Evolutionary conservation across 37 sponge, comb jelly and placozoan species (phyloP).

Genomic region (Mnemiopsis leidyi): DNA sequence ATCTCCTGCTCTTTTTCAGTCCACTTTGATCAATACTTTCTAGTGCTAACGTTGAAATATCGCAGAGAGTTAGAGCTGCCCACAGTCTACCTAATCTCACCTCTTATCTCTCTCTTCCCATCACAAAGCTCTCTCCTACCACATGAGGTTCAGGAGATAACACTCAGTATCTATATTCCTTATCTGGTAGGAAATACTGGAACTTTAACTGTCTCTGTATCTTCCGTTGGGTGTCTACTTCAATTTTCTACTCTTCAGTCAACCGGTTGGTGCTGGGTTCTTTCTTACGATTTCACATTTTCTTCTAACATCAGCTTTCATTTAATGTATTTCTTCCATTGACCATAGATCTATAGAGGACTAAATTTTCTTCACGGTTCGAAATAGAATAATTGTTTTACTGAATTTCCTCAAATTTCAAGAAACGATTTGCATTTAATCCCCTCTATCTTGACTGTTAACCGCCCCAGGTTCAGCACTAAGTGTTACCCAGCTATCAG

Average conservation of each 20-base stretch:
- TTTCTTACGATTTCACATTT: too few relatives aligned
- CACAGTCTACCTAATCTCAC: neutral
- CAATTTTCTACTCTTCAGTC: neutral
- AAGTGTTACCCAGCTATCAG: neutral
- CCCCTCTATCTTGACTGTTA: too few relatives aligned
- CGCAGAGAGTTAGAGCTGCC: slow-evolving; percentile 3
- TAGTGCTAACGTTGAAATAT: too few relatives aligned
- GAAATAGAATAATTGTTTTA: too few relatives aligned
- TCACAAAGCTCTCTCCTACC: neutral
- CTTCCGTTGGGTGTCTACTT: neutral
- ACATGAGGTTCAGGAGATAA: neutral
- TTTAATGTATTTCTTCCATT: too few relatives aligned
- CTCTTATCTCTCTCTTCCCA: neutral
- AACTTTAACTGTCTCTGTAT: neutral
- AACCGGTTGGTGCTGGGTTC: neutral
- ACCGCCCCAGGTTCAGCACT: neutral
- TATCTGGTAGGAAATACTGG: neutral
- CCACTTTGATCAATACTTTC: too few relatives aligned
- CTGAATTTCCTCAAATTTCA: too few relatives aligned
- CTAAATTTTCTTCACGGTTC: too few relatives aligned
- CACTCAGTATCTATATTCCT: neutral
- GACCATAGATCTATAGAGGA: too few relatives aligned
- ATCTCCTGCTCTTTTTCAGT: too few relatives aligned
- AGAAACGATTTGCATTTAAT: too few relatives aligned
- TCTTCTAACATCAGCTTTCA: too few relatives aligned